Base-by-base conservation (phyloP, 2,888 invertebrate species). In the Pimpla rufipes region DNA sequence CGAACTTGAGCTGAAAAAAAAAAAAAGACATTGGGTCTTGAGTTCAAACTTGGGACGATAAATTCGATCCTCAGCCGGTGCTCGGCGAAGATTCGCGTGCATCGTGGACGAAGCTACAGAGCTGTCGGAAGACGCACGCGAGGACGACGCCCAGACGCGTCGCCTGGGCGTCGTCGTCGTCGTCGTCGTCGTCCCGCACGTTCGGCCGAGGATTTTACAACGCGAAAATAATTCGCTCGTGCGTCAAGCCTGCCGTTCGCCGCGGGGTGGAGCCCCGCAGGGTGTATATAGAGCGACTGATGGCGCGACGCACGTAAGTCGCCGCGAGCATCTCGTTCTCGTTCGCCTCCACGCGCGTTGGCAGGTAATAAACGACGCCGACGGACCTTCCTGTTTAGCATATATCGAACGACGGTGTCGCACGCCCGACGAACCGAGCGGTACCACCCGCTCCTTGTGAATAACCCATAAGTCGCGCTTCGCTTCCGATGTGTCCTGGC, bases 391-490 rank as follows among this genome's bases (percentile, higher is more conserved):
- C 90, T 90, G 87, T 86, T 91, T 91, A 90, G 90, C 90, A 91
- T 91, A 89, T 89, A 90, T 90, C 88, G 89, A 90, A 89, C 90
- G 87, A 75, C 21, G 55, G 52, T 40, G 62, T 42, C 73, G 73
- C 64, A 42, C 40, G 37, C 52, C 62, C 50, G 37, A 52, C 74
- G 74, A 40, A 68, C n/a, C n/a, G n/a, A n/a, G n/a, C n/a, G n/a
- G n/a, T n/a, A 70, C 66, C 79, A 7, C 35, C 71, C 87, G 85
- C 85, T 85, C 85, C 90, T 87, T 81, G 83, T 92, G 91, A 91
- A 92, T 92, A 92, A 91, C 91, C 89, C 90, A 91, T 91, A 91
- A 90, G 90, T 90, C 87, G 88, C n/a, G n/a, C n/a, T n/a, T n/a
- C n/a, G n/a, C n/a, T 88, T 85, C 40, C 37, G 68, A 67, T 74